Percentiles rank a stretch among this genome's conserved stretches.
Evolutionary conservation across 2,113 vertebrate species (phyloP).

Genomic region (human): DNA sequence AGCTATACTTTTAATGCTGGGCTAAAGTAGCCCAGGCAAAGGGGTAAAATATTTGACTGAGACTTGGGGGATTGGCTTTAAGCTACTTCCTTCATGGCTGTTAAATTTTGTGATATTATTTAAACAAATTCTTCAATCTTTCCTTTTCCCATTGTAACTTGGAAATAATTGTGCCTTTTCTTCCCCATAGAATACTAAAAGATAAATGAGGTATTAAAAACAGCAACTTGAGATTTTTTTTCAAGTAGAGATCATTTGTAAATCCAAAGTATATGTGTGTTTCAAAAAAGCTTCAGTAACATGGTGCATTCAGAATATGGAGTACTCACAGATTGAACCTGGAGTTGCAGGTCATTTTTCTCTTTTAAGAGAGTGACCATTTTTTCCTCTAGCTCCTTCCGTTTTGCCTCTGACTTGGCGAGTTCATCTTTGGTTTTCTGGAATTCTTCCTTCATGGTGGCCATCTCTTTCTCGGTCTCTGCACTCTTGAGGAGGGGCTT

Average conservation of each 20-base stretch:
- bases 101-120: not conserved
- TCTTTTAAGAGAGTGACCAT: slow-evolving; percentile 90
- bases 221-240: not conserved
- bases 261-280: not conserved
- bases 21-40: not conserved
- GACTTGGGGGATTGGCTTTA: not conserved
- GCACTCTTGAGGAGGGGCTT: slow-evolving; percentile 89
- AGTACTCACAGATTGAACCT: slow-evolving; percentile 84
- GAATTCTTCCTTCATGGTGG: slow-evolving; percentile 90
- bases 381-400: slow-evolving; percentile 91
- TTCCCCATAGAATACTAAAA: slow-evolving; percentile 9
- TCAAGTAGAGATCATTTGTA: not conserved
- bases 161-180: not conserved
- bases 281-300: not conserved
- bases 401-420: slow-evolving; percentile 88
- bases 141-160: not conserved
- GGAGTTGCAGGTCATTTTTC: slow-evolving; percentile 89
- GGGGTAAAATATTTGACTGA: not conserved
- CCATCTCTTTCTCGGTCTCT: slow-evolving; percentile 91
- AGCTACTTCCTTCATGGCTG: not conserved
- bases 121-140: not conserved
- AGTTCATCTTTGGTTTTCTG: slow-evolving; percentile 92
- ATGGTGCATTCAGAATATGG: not conserved
- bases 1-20: not conserved
- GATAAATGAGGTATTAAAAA: not conserved